These are phyloP conservation scores for Chironomus tentans DNA, from an alignment of 2,888 invertebrate genomes.

Conservation along the genomic window DNA sequence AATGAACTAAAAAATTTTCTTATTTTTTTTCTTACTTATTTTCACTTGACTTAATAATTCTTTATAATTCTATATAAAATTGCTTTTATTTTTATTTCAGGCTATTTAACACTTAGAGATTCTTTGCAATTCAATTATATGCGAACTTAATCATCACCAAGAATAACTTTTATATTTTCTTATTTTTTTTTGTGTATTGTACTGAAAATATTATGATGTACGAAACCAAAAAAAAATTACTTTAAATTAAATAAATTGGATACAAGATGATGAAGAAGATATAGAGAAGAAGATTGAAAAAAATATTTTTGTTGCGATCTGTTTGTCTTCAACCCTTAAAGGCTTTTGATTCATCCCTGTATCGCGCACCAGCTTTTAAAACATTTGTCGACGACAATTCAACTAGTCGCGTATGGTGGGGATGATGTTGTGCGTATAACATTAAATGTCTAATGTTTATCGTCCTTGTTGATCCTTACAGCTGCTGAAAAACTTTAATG, in stretches of 20 bases:
- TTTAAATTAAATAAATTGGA: constrained; percentile 4
- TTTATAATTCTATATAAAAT: background rate
- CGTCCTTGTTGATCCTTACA: constrained; percentile 24
- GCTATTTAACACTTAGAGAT: no score
- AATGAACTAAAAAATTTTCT: background rate
- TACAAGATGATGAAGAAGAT: constrained; percentile 28
- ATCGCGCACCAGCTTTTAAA: constrained; percentile 39
- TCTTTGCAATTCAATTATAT: no score
- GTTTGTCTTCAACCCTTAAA: constrained; percentile 43
- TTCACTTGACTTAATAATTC: background rate
- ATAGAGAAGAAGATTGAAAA: constrained; percentile 27
- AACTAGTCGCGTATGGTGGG: constrained; percentile 7
- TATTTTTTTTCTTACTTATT: background rate
- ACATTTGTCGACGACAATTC: constrained; percentile 16
- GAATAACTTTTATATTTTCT: background rate
- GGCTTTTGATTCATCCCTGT: constrained; percentile 42
- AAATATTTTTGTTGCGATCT: constrained; percentile 18
- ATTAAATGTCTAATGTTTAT: constrained; percentile 13
- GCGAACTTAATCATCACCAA: background rate
- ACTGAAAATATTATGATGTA: background rate
- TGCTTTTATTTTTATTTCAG: no score
- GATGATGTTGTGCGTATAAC: constrained; percentile 4
- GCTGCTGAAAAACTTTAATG: background rate
- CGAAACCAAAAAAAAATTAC: background rate
- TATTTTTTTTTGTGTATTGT: background rate